Base-by-base conservation (phyloP, 2,888 invertebrate genomes). In the Phanerotoma sp. region DNA sequence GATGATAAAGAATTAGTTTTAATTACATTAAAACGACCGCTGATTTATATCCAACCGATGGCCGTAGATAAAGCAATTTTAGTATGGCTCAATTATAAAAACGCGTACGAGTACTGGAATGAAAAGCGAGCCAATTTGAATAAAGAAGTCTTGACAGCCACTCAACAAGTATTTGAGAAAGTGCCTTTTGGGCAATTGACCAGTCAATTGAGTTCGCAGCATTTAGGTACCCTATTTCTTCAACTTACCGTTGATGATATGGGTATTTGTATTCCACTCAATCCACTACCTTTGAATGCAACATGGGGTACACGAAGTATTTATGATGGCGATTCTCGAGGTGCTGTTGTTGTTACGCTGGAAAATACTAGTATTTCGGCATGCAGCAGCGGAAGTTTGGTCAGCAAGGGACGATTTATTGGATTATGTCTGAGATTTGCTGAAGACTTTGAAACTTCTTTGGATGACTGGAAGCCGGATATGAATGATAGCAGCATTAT, bases 31-130 rank as follows among this genome's bases (percentile, higher is more conserved):
- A 93, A 93, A 73, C 83, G 97, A 45, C 99, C 99, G 0, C 83
- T 98, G 61, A 88, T 99, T 60, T 96, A 96, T 79, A 90, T 98
- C 53, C 97, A 98, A 78, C 97, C 98, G 0, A 87, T 94, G 70
- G 98, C 99, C 7, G 91, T 99, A 50, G 99, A 99, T 78, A 96
- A 96, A 81, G 98, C 96, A 11, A 96, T 99, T 63, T 83, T 99
- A 16, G 95, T 99, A 42, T 99, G 99, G 98, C 82, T 99, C 61
- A 98, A 99, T 80, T 99, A 99, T 75, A 97, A 97, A 80, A 98
- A 97, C 78, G 97, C 98, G 0, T 98, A 98, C 74, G 97, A 99
- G 75, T 98, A 97, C 78, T 99, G 98, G 98, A 94, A 93, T 65
- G 96, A 96, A 77, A 97, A 98, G 78, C 81, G 97, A 4, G 88